Base-by-base conservation (phyloP, 2,888 invertebrate species). In the Brachyptera putata region DNA sequence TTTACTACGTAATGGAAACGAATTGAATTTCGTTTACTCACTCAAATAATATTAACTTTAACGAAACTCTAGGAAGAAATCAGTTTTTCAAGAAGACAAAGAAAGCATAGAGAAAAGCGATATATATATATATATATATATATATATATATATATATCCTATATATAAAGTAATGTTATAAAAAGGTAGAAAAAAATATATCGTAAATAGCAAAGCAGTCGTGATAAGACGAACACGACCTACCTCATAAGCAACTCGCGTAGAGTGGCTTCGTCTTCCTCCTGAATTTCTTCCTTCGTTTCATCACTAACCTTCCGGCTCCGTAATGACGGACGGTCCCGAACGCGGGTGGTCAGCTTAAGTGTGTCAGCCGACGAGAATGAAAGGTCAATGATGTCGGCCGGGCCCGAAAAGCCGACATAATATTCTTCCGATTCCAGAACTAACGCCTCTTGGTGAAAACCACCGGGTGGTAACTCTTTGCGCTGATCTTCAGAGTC, bases 221-320 rank as follows among this genome's bases (percentile, higher is more conserved):
- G 36, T 4, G 43, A n/a, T 30, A 30, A 11, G 30, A 30, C 5
- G 30, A 30, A 30, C 5, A 11, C 5, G 30, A 61, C 80, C 79
- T 87, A 89, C 91, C 91, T 91, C 87, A 91, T 87, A 81, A 92
- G 90, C 84, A 92, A 86, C 86, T 91, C 90, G 84, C 91, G 89
- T 82, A 92, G 87, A 83, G 91, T 91, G 79, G 90, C 89, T 84
- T 92, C 91, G 85, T 92, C 91, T 75, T 83, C 83, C 74, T 78
- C 78, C 76, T 80, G 79, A 60, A 80, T 77, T 81, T 90, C 89
- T 81, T 86, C 85, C 83, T 84, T 81, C 86, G 86, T 84, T 83
- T 85, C 86, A 87, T 87, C 84, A 84, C 86, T 84, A 80, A 84
- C 84, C 79, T 81, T 79, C 80, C 80, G 59, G 53, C 34, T 53